phyloP scores from a whole-genome alignment of 2,113 vertebrate genomes.

The Sylvia atricapilla region DNA sequence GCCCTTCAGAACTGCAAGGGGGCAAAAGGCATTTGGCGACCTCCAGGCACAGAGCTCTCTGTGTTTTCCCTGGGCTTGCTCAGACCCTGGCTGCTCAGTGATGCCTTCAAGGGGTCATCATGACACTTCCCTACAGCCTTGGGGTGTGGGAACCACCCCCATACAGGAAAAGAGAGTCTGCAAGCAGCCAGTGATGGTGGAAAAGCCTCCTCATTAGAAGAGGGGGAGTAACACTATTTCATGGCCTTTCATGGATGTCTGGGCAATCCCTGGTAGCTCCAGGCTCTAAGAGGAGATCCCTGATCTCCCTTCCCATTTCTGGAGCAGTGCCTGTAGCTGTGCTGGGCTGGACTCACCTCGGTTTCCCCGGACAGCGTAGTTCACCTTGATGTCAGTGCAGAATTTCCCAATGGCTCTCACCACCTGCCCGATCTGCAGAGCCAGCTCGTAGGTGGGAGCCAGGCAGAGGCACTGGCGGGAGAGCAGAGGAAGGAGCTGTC shows the following conservation, averaged over 20 bases:
- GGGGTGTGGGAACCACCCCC: background rate
- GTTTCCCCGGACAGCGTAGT: conserved; percentile 74
- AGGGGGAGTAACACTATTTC: background rate
- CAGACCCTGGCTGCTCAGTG: background rate
- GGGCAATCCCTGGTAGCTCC: background rate
- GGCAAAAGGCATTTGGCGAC: background rate
- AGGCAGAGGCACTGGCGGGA: conserved; percentile 74
- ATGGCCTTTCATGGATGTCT: accelerated
- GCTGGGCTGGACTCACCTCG: conserved; percentile 37
- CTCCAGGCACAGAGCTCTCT: accelerated
- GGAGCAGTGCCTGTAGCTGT: accelerated
- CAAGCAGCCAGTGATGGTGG: background rate
- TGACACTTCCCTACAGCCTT: background rate
- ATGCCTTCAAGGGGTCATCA: background rate
- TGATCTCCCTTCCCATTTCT: accelerated
- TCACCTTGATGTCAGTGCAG: conserved; percentile 62
- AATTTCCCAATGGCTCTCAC: conserved; percentile 69
- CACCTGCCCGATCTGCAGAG: conserved; percentile 76
- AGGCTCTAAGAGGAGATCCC: background rate
- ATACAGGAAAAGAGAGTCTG: background rate
- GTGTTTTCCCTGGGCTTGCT: accelerated
- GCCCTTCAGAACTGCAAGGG: conserved; percentile 53
- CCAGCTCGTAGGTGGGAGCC: conserved; percentile 78
- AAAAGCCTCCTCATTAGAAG: background rate
- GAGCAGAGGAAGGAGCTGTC: background rate